phyloP scores from a whole-genome alignment of 2,797 vertebrate genomes.

The Eulemur mongoz region DNA sequence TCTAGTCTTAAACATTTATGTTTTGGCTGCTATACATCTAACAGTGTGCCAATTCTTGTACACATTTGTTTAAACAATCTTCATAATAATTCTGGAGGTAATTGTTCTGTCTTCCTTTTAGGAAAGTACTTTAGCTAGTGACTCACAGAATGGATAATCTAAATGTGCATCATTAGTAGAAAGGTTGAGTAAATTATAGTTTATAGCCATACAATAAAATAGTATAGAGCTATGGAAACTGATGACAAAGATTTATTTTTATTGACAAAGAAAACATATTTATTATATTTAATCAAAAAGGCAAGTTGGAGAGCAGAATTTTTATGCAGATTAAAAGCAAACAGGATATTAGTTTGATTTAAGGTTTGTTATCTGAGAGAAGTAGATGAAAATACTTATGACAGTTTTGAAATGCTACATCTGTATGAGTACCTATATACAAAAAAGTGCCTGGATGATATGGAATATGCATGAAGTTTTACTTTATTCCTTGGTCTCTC shows the following conservation, averaged over 20 bases:
- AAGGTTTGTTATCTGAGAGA: background rate
- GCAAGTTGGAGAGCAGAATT: background rate
- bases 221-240: background rate
- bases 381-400: slow-evolving; percentile 9
- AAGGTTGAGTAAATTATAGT: background rate
- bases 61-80: background rate
- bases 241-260: background rate
- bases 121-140: background rate
- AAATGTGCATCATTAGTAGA: background rate
- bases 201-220: background rate
- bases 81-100: background rate
- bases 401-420: background rate
- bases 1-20: background rate
- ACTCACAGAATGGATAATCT: background rate
- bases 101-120: background rate
- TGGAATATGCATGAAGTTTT: background rate
- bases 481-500: background rate
- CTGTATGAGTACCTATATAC: background rate
- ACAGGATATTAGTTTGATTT: background rate
- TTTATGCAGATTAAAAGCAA: background rate
- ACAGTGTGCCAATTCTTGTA: background rate
- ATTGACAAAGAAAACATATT: background rate
- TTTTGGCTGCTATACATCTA: background rate
- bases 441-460: background rate
- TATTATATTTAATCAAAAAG: background rate